Evolutionary conservation across 2,797 vertebrate genomes (phyloP).

Genomic region (Crocidura indochinensis): DNA sequence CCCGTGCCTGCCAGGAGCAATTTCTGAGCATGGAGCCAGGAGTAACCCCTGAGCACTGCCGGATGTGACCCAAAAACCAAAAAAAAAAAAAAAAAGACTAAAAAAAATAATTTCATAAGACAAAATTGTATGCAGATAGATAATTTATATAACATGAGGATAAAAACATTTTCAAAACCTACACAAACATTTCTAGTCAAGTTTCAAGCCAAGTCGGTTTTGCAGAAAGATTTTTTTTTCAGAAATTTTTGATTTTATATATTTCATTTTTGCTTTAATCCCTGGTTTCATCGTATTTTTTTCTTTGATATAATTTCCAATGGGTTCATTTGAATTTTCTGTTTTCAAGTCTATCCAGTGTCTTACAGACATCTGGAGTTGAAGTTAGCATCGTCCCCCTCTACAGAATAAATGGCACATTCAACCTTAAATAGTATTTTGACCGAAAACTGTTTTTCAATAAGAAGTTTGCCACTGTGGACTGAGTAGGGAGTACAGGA

Average conservation of each 20-base stretch:
- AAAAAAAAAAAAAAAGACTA: too few species aligned
- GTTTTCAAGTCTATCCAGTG: background rate
- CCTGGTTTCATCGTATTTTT: background rate
- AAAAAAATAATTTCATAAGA: background rate
- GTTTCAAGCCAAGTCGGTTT: too few species aligned
- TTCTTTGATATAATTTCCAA: background rate
- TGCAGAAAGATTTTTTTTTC: background rate
- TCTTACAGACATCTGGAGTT: too few species aligned
- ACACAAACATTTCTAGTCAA: background rate
- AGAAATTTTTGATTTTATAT: background rate
- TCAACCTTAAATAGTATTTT: background rate
- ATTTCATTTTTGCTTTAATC: background rate
- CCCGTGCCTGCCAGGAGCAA: too few species aligned
- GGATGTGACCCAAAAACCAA: too few species aligned
- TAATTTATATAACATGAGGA: background rate
- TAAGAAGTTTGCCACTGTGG: too few species aligned
- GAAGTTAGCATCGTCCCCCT: background rate
- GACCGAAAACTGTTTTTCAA: background rate
- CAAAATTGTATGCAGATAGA: background rate
- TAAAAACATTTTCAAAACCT: slow-evolving; percentile 4
- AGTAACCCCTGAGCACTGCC: too few species aligned
- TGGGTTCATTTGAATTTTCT: background rate
- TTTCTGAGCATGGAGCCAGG: too few species aligned
- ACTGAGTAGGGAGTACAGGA: too few species aligned
- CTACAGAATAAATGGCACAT: background rate